These are phyloP conservation scores for Montipora capricornis DNA, from an alignment of 64 coral and sea anemone genomes.

Conservation along the genomic window DNA sequence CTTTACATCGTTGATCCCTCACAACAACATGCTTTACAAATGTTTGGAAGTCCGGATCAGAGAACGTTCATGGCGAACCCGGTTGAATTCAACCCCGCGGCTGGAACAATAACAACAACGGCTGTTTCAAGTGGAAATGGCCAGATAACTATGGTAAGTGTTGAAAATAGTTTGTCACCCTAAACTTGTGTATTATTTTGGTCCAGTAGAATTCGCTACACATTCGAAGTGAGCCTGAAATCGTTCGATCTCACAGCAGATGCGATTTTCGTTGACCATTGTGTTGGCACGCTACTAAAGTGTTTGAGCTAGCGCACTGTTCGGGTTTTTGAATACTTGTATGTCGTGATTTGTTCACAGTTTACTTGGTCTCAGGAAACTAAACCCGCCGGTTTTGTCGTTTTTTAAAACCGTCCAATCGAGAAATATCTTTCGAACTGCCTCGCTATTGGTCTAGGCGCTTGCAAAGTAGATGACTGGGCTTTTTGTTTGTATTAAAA, in stretches of 20 bases:
- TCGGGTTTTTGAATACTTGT: background rate
- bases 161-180: background rate
- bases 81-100: constrained; percentile 90
- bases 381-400: constrained; percentile 83
- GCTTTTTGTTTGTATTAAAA: constrained; percentile 76
- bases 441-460: constrained; percentile 95
- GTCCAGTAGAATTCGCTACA: background rate
- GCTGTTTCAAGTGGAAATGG: constrained; percentile 93
- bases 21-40: constrained; percentile 93
- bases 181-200: background rate
- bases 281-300: background rate
- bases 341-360: constrained; percentile 5
- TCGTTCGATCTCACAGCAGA: constrained; percentile 52
- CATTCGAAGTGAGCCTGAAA: constrained; percentile 12
- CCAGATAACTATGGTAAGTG: constrained; percentile 97
- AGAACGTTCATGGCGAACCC: constrained; percentile 92
- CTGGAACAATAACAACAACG: constrained; percentile 86
- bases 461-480: constrained; percentile 84
- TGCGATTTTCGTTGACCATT: background rate
- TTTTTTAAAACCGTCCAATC: constrained; percentile 99
- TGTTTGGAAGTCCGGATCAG: constrained; percentile 95
- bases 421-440: constrained; percentile 82
- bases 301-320: background rate
- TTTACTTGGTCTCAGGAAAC: constrained; percentile 73
- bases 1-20: constrained; percentile 98